Evolutionary conservation across 2,113 vertebrate genomes (phyloP).

Genomic region (Irena cyanogastra): DNA sequence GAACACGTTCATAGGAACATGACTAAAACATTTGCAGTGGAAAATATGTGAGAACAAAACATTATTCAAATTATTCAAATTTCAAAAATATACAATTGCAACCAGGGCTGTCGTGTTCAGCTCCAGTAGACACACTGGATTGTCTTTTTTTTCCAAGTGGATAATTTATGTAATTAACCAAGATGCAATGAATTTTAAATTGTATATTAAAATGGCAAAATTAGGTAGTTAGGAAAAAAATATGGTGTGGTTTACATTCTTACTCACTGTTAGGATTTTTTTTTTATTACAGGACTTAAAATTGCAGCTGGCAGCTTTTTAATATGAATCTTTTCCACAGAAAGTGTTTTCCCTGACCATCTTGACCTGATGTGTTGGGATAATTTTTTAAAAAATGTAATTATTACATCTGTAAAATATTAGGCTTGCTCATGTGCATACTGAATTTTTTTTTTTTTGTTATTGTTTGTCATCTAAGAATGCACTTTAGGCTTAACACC

Average conservation of each 20-base stretch:
- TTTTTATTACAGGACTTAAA: neutral
- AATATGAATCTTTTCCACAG: neutral
- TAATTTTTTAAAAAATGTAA: neutral
- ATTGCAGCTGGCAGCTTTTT: neutral
- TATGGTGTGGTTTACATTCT: neutral
- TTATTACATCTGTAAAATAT: neutral
- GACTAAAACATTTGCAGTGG: neutral
- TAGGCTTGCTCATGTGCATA: neutral
- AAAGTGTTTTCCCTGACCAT: neutral
- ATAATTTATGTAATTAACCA: conserved; percentile 42
- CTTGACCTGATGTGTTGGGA: neutral
- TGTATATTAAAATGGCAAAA: conserved; percentile 12
- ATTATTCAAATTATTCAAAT: neutral
- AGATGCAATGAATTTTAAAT: neutral
- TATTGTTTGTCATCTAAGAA: neutral
- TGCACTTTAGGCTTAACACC: rapidly evolving
- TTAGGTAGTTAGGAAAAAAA: conserved; percentile 8
- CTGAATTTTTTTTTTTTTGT: neutral
- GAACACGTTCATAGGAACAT: neutral
- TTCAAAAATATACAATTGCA: neutral
- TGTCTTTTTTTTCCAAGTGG: conserved; percentile 5
- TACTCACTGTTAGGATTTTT: neutral
- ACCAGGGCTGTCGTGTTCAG: neutral
- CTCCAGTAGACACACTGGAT: neutral
- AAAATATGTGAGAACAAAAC: neutral